Percentiles rank a stretch among this genome's conserved stretches.
Conservation (phyloP, 2,888 invertebrate species). For the Mythimna vitellina region DNA sequence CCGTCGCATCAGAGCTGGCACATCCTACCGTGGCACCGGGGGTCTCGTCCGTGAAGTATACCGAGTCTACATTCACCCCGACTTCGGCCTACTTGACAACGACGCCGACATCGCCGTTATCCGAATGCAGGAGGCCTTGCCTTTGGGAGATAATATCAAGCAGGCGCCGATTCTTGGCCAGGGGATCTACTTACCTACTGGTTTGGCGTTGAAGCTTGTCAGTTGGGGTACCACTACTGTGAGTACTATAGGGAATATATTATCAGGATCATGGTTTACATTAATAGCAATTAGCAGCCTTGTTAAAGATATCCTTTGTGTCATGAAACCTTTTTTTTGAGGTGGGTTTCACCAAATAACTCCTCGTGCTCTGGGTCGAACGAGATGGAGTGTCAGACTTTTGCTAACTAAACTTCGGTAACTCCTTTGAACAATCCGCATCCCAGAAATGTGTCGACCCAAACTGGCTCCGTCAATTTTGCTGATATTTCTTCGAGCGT, state of each 20-base stretch:
- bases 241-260: constrained; percentile 30
- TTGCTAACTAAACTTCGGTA: no score
- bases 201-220: constrained; percentile 41
- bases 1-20: constrained; percentile 66
- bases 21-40: constrained; percentile 47
- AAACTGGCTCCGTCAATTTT: no score
- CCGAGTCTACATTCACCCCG: constrained; percentile 45
- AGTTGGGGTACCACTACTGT: constrained; percentile 67
- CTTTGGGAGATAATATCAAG: constrained; percentile 36
- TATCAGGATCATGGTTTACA: not conserved
- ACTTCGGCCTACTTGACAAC: constrained; percentile 35
- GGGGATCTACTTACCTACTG: constrained; percentile 49
- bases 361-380: no score
- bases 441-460: no score
- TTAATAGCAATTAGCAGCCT: no score
- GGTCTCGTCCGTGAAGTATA: constrained; percentile 51
- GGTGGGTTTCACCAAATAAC: no score
- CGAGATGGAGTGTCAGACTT: no score
- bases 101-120: constrained; percentile 63
- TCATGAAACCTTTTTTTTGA: not conserved
- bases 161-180: constrained; percentile 56
- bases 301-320: no score
- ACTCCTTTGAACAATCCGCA: no score
- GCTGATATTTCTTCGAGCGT: no score
- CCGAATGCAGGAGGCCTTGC: constrained; percentile 30